phyloP scores from a whole-genome alignment of 2,113 vertebrate genomes.

The Sylvia atricapilla region DNA sequence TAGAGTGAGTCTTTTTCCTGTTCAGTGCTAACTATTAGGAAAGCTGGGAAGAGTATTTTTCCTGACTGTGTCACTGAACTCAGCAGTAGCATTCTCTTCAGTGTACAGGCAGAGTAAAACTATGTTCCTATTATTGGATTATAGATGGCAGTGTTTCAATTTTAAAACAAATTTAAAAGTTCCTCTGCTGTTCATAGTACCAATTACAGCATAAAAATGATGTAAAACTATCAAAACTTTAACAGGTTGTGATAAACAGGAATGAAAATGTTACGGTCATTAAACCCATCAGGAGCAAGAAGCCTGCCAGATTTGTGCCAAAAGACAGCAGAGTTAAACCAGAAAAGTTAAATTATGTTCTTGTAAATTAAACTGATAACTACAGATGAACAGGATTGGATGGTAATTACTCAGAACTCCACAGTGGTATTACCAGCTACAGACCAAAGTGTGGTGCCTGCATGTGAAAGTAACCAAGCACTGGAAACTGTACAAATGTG shows the following conservation, averaged over 20 bases:
- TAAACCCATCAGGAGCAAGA: neutral
- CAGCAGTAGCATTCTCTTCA: neutral
- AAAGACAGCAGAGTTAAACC: neutral
- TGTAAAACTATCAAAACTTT: neutral
- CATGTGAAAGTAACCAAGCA: neutral
- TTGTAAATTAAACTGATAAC: neutral
- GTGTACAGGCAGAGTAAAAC: neutral
- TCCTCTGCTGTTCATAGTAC: neutral
- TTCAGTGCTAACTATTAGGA: neutral
- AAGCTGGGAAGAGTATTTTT: neutral
- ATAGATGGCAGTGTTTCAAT: neutral
- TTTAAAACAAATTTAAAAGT: neutral
- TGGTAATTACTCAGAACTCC: neutral
- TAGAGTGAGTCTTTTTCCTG: neutral
- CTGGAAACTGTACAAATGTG: neutral
- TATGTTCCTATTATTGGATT: neutral
- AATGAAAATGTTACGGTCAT: neutral
- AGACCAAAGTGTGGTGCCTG: neutral
- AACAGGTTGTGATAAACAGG: neutral
- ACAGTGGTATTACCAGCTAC: neutral
- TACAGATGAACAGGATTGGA: neutral
- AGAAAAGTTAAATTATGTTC: neutral
- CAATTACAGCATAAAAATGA: neutral
- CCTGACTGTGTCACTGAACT: neutral
- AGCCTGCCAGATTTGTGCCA: neutral